A percentile compares a stretch with the other conserved stretches of the same genome.
These are phyloP conservation scores for Drosophila emarginata DNA, from an alignment of 2,888 invertebrate species.

Conservation along the genomic window DNA sequence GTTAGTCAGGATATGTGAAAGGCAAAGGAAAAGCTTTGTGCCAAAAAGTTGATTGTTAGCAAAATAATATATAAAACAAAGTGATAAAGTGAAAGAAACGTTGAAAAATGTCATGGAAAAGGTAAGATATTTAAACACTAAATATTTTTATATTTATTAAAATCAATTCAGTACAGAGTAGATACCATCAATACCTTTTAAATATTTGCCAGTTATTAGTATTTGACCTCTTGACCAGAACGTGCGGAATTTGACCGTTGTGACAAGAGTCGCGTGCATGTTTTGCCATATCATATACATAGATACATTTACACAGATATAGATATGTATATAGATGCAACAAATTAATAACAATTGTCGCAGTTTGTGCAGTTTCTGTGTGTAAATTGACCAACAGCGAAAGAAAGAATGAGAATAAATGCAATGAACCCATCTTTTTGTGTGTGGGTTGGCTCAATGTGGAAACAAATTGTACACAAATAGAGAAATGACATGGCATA, in stretches of 20 bases:
- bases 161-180: background rate
- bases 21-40: background rate
- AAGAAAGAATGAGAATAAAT: slow-evolving; percentile 46
- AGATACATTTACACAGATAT: slow-evolving; percentile 39
- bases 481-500: slow-evolving; percentile 40
- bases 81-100: background rate
- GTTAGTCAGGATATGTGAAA: background rate
- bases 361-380: slow-evolving; percentile 14
- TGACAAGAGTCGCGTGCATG: slow-evolving; percentile 43
- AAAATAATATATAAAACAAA: background rate
- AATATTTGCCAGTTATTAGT: slow-evolving; percentile 6
- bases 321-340: slow-evolving; percentile 48
- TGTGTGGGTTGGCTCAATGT: slow-evolving; percentile 35
- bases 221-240: slow-evolving; percentile 19
- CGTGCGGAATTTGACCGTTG: slow-evolving; percentile 17
- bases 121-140: background rate
- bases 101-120: background rate
- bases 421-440: slow-evolving; percentile 46
- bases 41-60: background rate
- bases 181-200: background rate
- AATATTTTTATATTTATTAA: background rate
- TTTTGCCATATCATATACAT: slow-evolving; percentile 39
- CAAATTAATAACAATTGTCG: slow-evolving; percentile 76
- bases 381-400: slow-evolving; percentile 41
- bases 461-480: slow-evolving; percentile 25